These are phyloP conservation scores for Saccostrea echinata DNA, from an alignment of 1,140 invertebrate genomes.

Conservation along the genomic window DNA sequence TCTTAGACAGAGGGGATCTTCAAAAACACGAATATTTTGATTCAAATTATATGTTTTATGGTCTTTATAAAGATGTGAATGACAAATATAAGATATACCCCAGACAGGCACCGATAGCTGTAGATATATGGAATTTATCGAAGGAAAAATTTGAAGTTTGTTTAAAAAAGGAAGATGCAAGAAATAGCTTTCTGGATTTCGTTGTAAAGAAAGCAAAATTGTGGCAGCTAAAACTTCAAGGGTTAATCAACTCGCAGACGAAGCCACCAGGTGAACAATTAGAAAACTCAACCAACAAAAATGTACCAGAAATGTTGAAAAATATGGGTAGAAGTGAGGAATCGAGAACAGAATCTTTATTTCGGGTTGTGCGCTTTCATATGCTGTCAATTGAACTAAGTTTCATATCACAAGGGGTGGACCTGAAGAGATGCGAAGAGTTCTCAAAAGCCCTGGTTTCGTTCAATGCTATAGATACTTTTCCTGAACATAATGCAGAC, in stretches of 20 bases:
- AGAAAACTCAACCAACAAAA: neutral
- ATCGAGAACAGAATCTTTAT: neutral
- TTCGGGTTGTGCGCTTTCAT: neutral
- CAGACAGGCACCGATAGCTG: neutral
- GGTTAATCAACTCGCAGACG: neutral
- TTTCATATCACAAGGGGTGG: neutral
- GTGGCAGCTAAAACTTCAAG: neutral
- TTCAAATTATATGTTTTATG: neutral
- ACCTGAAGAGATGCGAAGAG: neutral
- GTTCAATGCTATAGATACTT: neutral
- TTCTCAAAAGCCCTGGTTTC: neutral
- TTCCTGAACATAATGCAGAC: neutral
- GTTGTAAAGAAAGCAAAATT: neutral
- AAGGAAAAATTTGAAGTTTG: neutral
- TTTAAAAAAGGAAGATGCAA: neutral
- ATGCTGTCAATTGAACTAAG: neutral
- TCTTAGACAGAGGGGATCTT: neutral
- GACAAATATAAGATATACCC: neutral
- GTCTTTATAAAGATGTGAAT: neutral
- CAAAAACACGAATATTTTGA: neutral
- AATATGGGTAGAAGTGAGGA: neutral
- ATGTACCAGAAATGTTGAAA: neutral
- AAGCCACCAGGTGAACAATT: neutral
- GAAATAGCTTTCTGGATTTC: neutral
- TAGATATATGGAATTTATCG: neutral